A percentile compares a stretch with the other conserved stretches of the same genome.
These are phyloP conservation scores for Parasteatoda tepidariorum DNA, from an alignment of 1,140 invertebrate genomes.

Conservation along the genomic window DNA sequence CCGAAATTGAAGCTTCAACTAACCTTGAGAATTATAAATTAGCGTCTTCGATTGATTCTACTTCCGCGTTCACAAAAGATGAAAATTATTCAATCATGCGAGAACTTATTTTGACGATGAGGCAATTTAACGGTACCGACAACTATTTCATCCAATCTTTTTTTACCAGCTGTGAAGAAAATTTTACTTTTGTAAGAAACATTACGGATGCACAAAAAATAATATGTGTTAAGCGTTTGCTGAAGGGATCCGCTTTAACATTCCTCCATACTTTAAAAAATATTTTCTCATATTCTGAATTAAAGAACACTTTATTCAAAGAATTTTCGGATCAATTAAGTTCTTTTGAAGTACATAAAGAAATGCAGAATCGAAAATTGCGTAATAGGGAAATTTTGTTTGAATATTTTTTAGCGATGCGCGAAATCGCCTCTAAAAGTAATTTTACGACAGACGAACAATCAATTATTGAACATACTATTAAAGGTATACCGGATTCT, in stretches of 20 bases:
- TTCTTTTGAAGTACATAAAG: background rate
- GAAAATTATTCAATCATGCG: background rate
- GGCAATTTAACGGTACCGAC: too few species aligned
- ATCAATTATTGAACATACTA: background rate
- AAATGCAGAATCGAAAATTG: too few species aligned
- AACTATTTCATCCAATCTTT: background rate
- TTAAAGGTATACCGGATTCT: background rate
- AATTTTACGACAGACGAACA: too few species aligned
- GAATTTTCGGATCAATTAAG: background rate
- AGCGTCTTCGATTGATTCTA: background rate
- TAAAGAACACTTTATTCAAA: background rate
- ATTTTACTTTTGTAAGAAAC: background rate
- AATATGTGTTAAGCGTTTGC: background rate
- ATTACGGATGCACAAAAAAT: background rate
- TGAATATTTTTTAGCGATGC: too few species aligned
- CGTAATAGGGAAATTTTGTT: background rate
- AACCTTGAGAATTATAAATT: background rate
- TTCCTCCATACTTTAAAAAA: background rate
- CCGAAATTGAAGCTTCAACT: background rate
- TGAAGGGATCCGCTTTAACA: background rate
- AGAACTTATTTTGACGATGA: background rate
- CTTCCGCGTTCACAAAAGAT: background rate
- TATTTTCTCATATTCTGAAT: background rate
- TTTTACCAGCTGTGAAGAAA: background rate
- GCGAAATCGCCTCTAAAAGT: too few species aligned